phyloP scores from a whole-genome alignment of 2,888 invertebrate genomes.

The Polyommatus iphigenia region DNA sequence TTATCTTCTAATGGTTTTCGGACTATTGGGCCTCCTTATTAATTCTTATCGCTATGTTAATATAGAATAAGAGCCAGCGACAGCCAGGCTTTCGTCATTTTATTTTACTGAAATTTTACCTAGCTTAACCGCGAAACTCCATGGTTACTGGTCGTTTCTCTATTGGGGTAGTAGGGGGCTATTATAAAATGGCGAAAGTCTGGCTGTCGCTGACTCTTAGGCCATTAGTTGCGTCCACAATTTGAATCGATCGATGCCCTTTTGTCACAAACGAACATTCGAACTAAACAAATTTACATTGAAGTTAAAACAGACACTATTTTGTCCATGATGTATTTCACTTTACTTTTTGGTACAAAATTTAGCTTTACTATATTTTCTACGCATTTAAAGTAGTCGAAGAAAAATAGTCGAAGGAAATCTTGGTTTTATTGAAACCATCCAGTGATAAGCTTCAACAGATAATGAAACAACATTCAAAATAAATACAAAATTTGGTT shows the following conservation, averaged over 20 bases:
- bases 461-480: background rate
- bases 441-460: background rate
- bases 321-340: too few relatives aligned
- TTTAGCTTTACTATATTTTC: background rate
- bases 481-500: background rate
- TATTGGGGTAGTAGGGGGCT: too few relatives aligned
- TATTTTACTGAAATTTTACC: too few relatives aligned
- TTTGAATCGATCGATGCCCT: background rate
- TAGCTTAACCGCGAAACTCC: too few relatives aligned
- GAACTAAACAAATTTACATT: background rate
- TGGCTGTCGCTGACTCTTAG: too few relatives aligned
- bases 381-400: background rate
- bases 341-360: too few relatives aligned
- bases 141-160: too few relatives aligned
- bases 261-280: background rate
- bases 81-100: too few relatives aligned
- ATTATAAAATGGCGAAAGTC: too few relatives aligned
- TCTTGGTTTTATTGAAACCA: background rate
- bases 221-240: background rate
- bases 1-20: constrained; percentile 23
- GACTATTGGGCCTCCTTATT: constrained; percentile 7
- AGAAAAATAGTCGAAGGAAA: background rate
- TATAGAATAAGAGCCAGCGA: too few relatives aligned
- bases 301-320: too few relatives aligned
- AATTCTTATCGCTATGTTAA: constrained; percentile 2